Evolutionary conservation across 2,888 invertebrate species (phyloP), one percentile per base, ranked within the genome.

Genomic region (Kryphioiulus occultus): DNA sequence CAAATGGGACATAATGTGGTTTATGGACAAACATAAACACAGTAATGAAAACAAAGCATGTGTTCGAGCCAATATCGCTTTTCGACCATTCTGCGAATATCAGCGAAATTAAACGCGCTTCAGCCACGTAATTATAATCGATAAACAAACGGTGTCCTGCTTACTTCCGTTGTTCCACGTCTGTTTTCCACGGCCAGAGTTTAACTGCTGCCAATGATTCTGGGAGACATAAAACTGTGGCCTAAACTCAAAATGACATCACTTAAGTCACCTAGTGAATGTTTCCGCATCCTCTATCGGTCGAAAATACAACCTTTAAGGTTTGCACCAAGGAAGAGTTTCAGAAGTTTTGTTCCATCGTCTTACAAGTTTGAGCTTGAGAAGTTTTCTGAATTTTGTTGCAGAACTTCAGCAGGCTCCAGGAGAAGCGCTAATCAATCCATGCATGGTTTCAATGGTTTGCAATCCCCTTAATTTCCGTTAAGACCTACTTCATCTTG

Each of bases 1-100:
- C 26, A 68, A 68, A 68, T 68, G 68, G 68, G 68, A 68, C 68
- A 68, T 68, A 68, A 68, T 68, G 68, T 68, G 68, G 68, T 68
- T 68, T 68, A 68, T 68, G 68, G 68, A 68, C 68, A 68, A 68
- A 68, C 68, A 68, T 68, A 68, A 68, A 68, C 68, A 68, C 26
- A 68, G 68, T 68, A 68, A 68, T 68, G 68, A 68, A 68, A 68
- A 68, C 68, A 68, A 68, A 68, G 68, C 68, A 68, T 68, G 68
- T 68, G 68, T 68, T 68, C 26, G 26, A 22, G 68, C 68, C 68
- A 68, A 68, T 68, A 68, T 68, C 68, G 26, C 26, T 4, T 68
- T 68, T 26, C 68, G 68, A 26, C 22, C 22, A 68, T 68, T 68
- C 26, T 26, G 68, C 68, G 68, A 68, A 68, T 68, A 68, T 68